Evolutionary conservation across 2,113 vertebrate genomes (phyloP).

Genomic region (Laticauda laticaudata): DNA sequence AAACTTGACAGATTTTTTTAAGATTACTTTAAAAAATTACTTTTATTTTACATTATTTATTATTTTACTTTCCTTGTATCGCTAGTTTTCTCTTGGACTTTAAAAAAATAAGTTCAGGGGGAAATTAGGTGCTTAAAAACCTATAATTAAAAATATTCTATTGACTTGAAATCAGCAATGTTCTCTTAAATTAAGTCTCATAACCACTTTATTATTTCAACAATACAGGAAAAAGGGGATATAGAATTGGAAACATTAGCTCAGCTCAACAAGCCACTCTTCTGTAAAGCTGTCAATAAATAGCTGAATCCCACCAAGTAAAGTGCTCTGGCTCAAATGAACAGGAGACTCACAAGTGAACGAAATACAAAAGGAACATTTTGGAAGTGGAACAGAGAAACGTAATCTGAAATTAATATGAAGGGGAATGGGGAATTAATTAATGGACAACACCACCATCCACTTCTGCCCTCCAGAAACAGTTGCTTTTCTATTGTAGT

Average conservation of each 20-base stretch:
- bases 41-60: not conserved
- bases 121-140: not conserved
- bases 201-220: not conserved
- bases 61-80: not conserved
- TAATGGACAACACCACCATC: not conserved
- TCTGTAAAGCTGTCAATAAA: not conserved
- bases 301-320: not conserved
- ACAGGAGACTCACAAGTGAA: not conserved
- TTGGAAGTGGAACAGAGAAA: not conserved
- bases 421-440: not conserved
- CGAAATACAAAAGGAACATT: not conserved
- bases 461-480: not conserved
- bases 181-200: not conserved
- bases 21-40: not conserved
- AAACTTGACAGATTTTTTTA: not conserved
- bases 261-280: not conserved
- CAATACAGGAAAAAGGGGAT: not conserved
- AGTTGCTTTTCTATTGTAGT: not conserved
- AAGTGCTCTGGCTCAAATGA: not conserved
- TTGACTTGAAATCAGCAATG: not conserved
- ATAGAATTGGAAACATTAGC: not conserved
- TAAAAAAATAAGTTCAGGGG: not conserved
- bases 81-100: not conserved
- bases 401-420: not conserved
- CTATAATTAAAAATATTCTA: not conserved